These are phyloP conservation scores for Tamias sibiricus DNA, from an alignment of 2,113 vertebrate species.

Conservation along the genomic window DNA sequence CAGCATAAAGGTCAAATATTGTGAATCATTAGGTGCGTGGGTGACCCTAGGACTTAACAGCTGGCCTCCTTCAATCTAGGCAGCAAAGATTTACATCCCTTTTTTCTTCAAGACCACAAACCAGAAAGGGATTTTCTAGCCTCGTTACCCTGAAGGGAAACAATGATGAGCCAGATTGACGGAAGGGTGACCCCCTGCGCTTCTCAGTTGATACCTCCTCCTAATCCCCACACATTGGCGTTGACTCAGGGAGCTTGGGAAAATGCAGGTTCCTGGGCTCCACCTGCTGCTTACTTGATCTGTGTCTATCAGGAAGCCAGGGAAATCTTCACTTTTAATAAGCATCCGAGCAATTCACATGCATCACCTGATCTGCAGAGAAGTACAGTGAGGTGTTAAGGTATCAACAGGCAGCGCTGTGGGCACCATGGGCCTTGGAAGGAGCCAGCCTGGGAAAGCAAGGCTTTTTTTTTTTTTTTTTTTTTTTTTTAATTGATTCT, in stretches of 20 bases:
- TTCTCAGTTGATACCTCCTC: not conserved
- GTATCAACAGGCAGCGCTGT: accelerated
- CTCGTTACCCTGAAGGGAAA: not conserved
- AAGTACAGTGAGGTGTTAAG: accelerated
- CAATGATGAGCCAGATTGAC: not conserved
- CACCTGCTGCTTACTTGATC: not conserved
- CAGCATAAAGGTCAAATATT: not conserved
- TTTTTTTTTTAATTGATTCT: not conserved
- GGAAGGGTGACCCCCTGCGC: not conserved
- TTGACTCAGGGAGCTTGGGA: not conserved
- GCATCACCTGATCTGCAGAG: not conserved
- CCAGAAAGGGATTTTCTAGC: not conserved
- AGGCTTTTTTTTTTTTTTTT: not conserved
- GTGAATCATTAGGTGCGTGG: not conserved
- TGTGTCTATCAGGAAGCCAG: not conserved
- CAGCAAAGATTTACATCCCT: not conserved
- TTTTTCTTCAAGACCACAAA: conserved; percentile 20
- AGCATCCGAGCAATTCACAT: accelerated
- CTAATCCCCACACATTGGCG: not conserved
- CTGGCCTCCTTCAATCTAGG: not conserved
- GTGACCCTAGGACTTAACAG: not conserved
- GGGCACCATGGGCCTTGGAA: accelerated
- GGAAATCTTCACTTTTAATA: not conserved
- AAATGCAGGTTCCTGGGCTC: not conserved
- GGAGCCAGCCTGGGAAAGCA: not conserved